A percentile compares a stretch with the other conserved stretches of the same genome.
Evolutionary conservation across 2,797 vertebrate species (phyloP).

Genomic region (Cuniculus paca): DNA sequence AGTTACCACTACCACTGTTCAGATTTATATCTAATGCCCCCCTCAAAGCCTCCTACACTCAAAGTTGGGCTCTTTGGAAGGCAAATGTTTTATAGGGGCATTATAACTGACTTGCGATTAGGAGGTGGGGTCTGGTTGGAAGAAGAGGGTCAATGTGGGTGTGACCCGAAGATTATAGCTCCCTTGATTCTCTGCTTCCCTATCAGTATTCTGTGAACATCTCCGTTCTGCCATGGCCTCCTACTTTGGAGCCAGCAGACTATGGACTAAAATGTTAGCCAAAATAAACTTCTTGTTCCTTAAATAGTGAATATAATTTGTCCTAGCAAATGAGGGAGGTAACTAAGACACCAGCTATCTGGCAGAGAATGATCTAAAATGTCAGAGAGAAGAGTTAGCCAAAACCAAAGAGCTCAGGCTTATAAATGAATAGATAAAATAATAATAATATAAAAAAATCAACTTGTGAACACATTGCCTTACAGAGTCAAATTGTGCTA

Average conservation of each 20-base stretch:
- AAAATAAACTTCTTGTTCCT: background rate
- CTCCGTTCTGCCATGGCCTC: background rate
- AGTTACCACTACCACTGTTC: background rate
- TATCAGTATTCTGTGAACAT: background rate
- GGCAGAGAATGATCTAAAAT: background rate
- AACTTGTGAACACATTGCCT: background rate
- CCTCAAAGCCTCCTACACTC: background rate
- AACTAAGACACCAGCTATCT: background rate
- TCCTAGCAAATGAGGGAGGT: background rate
- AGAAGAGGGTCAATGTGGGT: background rate
- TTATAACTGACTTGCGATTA: background rate
- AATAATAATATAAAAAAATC: constrained; percentile 24
- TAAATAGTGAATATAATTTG: background rate
- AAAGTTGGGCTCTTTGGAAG: background rate
- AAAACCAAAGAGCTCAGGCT: background rate
- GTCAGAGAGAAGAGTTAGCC: background rate
- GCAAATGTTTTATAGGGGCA: no score
- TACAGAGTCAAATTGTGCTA: background rate
- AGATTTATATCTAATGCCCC: background rate
- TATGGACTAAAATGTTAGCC: background rate
- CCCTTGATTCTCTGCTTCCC: background rate
- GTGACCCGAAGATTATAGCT: background rate
- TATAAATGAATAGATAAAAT: constrained; percentile 31
- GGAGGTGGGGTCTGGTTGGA: background rate
- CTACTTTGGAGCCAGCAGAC: background rate